A percentile compares a stretch with the other conserved stretches of the same genome.
Evolutionary conservation across 2,888 invertebrate species (phyloP).

Genomic region (Erebia epiphron): DNA sequence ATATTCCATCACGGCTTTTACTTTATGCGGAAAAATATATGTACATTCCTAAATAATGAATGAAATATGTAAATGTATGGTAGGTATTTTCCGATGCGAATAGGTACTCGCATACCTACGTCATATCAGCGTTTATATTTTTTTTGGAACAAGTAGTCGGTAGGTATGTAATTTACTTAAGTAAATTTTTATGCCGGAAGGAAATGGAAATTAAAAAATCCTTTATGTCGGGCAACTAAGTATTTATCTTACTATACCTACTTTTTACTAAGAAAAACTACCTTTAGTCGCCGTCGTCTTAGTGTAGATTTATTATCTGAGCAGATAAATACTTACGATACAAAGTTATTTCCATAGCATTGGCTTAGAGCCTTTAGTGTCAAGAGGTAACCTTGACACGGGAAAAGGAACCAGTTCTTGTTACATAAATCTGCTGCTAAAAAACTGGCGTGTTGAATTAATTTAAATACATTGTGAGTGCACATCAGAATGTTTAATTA

Average conservation of each 20-base stretch:
- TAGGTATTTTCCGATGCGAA: not conserved
- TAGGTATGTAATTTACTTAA: too few species aligned
- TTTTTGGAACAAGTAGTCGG: too few species aligned
- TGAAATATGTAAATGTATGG: not conserved
- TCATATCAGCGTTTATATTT: too few species aligned
- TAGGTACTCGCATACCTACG: not conserved
- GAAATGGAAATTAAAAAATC: too few species aligned
- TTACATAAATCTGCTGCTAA: constrained; percentile 45
- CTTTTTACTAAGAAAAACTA: too few species aligned
- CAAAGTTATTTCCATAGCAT: constrained; percentile 11
- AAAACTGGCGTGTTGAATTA: constrained; percentile 51
- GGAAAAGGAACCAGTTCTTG: constrained; percentile 47
- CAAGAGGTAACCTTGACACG: constrained; percentile 56
- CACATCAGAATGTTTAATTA: not conserved
- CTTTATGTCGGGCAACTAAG: too few species aligned
- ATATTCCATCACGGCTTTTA: constrained; percentile 14
- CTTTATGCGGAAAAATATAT: constrained; percentile 26
- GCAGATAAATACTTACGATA: not conserved
- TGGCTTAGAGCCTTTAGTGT: not conserved
- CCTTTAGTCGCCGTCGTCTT: too few species aligned
- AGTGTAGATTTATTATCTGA: too few species aligned
- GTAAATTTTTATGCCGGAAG: too few species aligned
- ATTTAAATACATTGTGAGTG: constrained; percentile 10
- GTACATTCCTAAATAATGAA: not conserved
- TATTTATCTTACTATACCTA: too few species aligned